A percentile compares a stretch with the other conserved stretches of the same genome.
These are phyloP conservation scores for Dasypus novemcinctus DNA, from an alignment of 2,113 vertebrate genomes.

Conservation along the genomic window DNA sequence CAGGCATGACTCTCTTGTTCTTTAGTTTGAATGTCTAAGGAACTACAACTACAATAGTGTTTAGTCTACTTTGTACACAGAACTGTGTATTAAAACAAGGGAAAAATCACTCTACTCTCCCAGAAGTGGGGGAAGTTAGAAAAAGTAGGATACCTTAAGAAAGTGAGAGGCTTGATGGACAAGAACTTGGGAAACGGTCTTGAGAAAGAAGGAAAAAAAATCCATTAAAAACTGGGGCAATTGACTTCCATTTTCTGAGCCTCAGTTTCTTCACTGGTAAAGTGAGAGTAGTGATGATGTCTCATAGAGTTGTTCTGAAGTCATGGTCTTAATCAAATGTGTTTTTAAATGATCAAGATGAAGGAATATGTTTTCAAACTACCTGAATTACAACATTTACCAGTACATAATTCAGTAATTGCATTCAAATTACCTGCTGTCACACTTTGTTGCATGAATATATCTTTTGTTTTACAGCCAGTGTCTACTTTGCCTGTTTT, in stretches of 20 bases:
- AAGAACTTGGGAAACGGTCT: not conserved
- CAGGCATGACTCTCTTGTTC: not conserved
- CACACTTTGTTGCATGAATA: conserved; percentile 40
- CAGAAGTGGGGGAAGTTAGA: not conserved
- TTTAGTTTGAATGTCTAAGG: conserved; percentile 37
- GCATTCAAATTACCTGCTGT: conserved; percentile 43
- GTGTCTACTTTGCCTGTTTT: conserved; percentile 42
- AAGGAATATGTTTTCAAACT: conserved; percentile 47
- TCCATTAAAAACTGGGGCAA: not conserved
- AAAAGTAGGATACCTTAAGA: not conserved
- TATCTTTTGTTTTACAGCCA: conserved; percentile 31
- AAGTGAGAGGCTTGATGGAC: not conserved
- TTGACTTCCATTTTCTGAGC: not conserved
- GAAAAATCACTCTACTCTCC: not conserved
- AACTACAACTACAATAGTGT: not conserved
- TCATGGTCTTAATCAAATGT: conserved; percentile 28
- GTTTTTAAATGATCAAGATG: conserved; percentile 33
- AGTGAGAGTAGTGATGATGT: not conserved
- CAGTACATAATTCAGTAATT: conserved; percentile 52
- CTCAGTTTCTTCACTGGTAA: conserved; percentile 10
- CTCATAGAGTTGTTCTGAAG: conserved; percentile 15
- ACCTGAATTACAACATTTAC: conserved; percentile 32
- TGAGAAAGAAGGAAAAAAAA: not conserved
- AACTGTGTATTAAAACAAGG: not conserved
- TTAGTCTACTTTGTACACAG: not conserved